These are phyloP conservation scores for Verasper variegatus DNA, from an alignment of 2,113 vertebrate species.

Conservation along the genomic window DNA sequence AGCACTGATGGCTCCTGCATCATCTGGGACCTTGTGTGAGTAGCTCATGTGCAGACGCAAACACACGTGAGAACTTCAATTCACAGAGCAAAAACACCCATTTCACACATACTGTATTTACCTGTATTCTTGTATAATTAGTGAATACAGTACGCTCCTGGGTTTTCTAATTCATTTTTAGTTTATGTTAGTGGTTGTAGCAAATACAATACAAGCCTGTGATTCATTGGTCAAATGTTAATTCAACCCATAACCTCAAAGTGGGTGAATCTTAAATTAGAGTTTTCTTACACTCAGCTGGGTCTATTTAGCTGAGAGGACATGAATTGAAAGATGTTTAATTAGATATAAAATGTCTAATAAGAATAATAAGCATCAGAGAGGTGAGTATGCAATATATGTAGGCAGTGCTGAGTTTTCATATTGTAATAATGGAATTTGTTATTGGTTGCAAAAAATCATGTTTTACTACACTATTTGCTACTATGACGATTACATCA, in stretches of 20 bases:
- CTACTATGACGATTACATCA: too few relatives aligned
- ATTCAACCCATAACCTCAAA: conserved; percentile 1
- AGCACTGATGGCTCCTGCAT: conserved; percentile 89
- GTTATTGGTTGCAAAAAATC: too few relatives aligned
- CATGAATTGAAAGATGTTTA: not conserved
- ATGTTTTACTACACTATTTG: too few relatives aligned
- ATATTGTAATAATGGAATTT: too few relatives aligned
- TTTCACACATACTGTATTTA: not conserved
- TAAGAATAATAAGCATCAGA: too few relatives aligned
- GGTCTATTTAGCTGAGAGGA: not conserved
- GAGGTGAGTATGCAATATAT: too few relatives aligned
- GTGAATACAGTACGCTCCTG: not conserved
- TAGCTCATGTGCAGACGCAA: conserved; percentile 16
- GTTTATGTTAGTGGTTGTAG: not conserved
- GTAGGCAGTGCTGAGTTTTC: too few relatives aligned
- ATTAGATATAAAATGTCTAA: too few relatives aligned
- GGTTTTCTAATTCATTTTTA: not conserved
- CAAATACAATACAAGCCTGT: not conserved
- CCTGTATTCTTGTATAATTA: not conserved
- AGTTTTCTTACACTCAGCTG: not conserved
- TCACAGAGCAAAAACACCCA: too few relatives aligned
- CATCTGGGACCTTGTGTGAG: conserved; percentile 92
- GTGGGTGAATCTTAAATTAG: not conserved
- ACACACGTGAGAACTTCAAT: not conserved
- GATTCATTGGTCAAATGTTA: not conserved